Base-by-base conservation (phyloP, 2,113 vertebrate genomes). In the Melospiza georgiana region DNA sequence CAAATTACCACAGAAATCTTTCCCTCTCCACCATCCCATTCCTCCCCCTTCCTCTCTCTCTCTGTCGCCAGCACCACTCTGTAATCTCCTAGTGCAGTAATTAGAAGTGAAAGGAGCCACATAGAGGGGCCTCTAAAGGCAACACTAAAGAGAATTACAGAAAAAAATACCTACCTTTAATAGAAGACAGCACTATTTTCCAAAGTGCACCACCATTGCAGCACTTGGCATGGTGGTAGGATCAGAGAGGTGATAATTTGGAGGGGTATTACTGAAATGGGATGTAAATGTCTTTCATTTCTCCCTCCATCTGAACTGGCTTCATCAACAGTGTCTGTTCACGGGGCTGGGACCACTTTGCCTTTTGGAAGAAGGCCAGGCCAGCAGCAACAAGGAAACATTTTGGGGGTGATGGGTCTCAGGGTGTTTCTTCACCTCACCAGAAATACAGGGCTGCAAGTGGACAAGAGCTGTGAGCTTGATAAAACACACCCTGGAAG, bases 81-180 rank as follows among this genome's bases (percentile, higher is more conserved):
- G 93, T 97, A 96, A 96, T 97, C 95, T 96, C 94, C 96, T 96
- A 95, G 87, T 92, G 90, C 94, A 93, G 92, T 97, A 97, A 97
- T 97, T 97, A 96, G 94, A 97, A 95, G 94, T 95, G 96, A 97
- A 97, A 95, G 95, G 83, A 97, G 92, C 84, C 90, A 95, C 94
- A 94, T 83, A 96, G 91, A 96, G 92, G 84, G 95, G 94, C 88
- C 92, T 96, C 93, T 80, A 82, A 96, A 96, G 95, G 93, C 95
- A 95, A 96, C 73, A 84, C 91, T 94, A 79, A 90, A 95, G 94
- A 96, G 89, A 97, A 93, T 96, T 92, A 94, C 84, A 82, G 95
- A 86, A 94, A 93, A 95, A 95, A 95, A 94, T 95, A 94, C 93
- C 94, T 95, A 77, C 90, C 77, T 97, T 94, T 96, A 93, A 96